These are phyloP conservation scores for Syngnathoides biaculeatus DNA, from an alignment of 2,113 vertebrate genomes.

Conservation along the genomic window DNA sequence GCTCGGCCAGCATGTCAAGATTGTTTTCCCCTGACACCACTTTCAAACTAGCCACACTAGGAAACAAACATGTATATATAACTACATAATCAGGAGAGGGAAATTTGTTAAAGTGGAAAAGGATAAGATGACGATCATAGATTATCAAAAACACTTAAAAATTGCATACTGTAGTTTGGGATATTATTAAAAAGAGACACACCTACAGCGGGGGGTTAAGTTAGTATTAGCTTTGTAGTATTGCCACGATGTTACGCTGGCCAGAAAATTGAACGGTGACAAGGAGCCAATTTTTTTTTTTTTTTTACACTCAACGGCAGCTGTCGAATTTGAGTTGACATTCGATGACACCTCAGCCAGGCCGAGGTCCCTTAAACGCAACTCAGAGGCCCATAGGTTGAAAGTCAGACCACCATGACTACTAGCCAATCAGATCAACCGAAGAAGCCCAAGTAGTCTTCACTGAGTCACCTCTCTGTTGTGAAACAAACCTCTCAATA, in stretches of 20 bases:
- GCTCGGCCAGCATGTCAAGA: not conserved
- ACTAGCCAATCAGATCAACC: conserved; percentile 62
- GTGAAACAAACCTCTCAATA: not conserved
- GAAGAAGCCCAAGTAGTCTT: conserved; percentile 35
- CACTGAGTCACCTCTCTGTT: not conserved
- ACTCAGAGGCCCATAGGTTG: conserved; percentile 45
- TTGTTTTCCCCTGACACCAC: not conserved
- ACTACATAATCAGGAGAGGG: not conserved
- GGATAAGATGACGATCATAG: not conserved
- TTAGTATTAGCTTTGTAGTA: not conserved
- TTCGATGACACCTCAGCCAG: conserved; percentile 64
- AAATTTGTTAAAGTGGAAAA: not conserved
- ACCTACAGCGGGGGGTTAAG: not conserved
- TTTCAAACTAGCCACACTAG: not conserved
- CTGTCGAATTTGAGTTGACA: conserved; percentile 36
- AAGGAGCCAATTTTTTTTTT: conserved; percentile 7
- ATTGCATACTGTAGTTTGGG: too few species aligned
- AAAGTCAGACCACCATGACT: conserved; percentile 71
- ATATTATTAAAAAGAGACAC: too few species aligned
- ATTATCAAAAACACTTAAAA: not conserved
- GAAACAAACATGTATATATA: not conserved
- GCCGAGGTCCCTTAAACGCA: conserved; percentile 3
- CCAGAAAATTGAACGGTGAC: conserved; percentile 1
- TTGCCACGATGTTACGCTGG: conserved; percentile 13
- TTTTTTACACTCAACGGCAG: not conserved